Conservation (phyloP, 2,888 invertebrate species). For the Rhopalosiphum nymphaeae region DNA sequence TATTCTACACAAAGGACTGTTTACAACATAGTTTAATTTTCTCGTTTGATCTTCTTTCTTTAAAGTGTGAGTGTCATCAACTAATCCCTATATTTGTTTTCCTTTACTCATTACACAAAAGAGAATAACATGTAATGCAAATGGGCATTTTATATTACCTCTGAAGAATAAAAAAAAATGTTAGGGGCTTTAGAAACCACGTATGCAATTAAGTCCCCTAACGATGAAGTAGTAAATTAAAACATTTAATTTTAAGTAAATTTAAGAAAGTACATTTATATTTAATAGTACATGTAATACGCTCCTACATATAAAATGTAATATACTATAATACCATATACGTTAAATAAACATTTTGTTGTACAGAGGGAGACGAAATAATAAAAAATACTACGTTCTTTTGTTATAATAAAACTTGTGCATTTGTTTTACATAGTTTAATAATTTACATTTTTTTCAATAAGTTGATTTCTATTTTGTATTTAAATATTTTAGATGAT, state of each 20-base stretch:
- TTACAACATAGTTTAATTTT: conserved; percentile 18
- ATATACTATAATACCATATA: background rate
- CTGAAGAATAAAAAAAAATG: background rate
- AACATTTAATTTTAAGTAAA: conserved; percentile 17
- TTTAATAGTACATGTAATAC: background rate
- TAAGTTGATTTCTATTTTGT: background rate
- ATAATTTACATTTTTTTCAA: background rate
- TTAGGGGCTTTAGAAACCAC: background rate
- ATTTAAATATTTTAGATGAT: background rate
- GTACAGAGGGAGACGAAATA: background rate
- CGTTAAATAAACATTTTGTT: conserved; percentile 22
- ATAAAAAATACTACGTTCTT: background rate
- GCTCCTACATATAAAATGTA: background rate
- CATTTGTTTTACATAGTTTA: background rate
- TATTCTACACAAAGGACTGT: background rate
- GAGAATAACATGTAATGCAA: conserved; percentile 6
- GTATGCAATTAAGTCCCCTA: background rate
- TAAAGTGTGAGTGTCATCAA: conserved; percentile 29
- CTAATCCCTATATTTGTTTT: conserved; percentile 33
- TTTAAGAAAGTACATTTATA: background rate
- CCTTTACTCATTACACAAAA: background rate
- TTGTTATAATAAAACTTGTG: background rate
- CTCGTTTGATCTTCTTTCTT: conserved; percentile 44
- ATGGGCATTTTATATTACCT: conserved; percentile 21
- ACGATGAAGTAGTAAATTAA: background rate